phyloP scores from a whole-genome alignment of 2,797 vertebrate genomes.

The Siniperca undulata region DNA sequence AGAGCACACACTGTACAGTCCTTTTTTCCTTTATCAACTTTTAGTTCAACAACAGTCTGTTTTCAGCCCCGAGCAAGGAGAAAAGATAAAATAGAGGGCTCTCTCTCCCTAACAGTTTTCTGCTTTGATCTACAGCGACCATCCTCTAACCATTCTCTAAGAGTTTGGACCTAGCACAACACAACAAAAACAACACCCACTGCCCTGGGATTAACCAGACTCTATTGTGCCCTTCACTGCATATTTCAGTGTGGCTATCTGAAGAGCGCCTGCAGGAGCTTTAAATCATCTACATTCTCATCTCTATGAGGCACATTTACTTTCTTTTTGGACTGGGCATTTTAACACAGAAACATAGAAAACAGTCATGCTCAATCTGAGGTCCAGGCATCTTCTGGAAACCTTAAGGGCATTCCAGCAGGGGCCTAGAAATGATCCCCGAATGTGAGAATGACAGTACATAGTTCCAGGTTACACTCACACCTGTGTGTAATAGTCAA shows the following conservation, averaged over 20 bases:
- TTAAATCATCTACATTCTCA: constrained; percentile 41
- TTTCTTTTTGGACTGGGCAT: constrained; percentile 37
- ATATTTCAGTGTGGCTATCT: constrained; percentile 66
- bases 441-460: neutral
- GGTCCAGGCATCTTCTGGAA: neutral
- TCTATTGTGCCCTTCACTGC: constrained; percentile 57
- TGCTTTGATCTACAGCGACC: constrained; percentile 71
- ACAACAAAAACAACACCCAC: constrained; percentile 73
- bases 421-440: constrained; percentile 11
- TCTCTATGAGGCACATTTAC: constrained; percentile 42
- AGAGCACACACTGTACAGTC: constrained; percentile 32
- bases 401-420: neutral
- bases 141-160: constrained; percentile 65
- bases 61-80: constrained; percentile 69
- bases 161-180: constrained; percentile 61
- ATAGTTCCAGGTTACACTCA: neutral
- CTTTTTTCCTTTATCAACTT: constrained; percentile 55
- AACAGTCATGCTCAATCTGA: constrained; percentile 11
- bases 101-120: constrained; percentile 64
- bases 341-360: constrained; percentile 35
- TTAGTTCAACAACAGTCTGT: constrained; percentile 52
- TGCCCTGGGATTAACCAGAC: constrained; percentile 53
- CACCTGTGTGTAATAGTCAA: neutral
- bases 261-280: constrained; percentile 46
- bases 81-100: constrained; percentile 63